Conservation (phyloP, 2,888 invertebrate species). For the Phorcus lineatus region DNA sequence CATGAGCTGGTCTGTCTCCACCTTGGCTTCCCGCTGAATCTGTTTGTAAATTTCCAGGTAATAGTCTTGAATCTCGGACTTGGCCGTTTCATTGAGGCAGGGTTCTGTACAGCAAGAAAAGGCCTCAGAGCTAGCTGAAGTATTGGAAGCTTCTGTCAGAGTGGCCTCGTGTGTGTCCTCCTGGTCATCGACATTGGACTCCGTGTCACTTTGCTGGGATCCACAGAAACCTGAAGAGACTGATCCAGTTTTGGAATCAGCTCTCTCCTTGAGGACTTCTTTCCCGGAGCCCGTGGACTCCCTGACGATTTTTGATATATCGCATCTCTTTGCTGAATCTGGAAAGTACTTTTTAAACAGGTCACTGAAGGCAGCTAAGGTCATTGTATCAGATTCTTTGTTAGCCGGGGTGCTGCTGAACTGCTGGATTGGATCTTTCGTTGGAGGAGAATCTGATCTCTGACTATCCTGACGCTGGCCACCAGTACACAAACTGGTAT, state of each 20-base stretch:
- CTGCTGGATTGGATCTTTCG: too few relatives aligned
- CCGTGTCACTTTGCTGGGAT: not conserved
- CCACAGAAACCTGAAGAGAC: too few relatives aligned
- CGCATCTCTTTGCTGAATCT: not conserved
- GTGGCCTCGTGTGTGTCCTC: not conserved
- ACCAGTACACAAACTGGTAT: not conserved
- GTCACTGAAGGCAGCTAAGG: not conserved
- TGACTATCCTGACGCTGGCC: not conserved
- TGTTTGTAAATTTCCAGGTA: not conserved
- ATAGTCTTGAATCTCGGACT: not conserved
- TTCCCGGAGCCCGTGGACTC: too few relatives aligned
- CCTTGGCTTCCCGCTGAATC: not conserved
- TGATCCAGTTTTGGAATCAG: too few relatives aligned
- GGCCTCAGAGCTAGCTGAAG: not conserved
- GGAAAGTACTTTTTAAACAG: not conserved
- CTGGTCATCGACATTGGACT: not conserved
- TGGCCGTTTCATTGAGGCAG: not conserved
- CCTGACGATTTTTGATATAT: not conserved
- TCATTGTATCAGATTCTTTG: not conserved
- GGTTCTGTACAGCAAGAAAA: conserved; percentile 3
- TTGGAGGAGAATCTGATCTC: too few relatives aligned
- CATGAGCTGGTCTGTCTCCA: not conserved
- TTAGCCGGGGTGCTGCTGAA: not conserved
- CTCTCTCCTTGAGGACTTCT: too few relatives aligned
- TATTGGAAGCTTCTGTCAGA: not conserved